Base-by-base conservation (phyloP, 2,113 vertebrate genomes). In the Isichthys henryi region DNA sequence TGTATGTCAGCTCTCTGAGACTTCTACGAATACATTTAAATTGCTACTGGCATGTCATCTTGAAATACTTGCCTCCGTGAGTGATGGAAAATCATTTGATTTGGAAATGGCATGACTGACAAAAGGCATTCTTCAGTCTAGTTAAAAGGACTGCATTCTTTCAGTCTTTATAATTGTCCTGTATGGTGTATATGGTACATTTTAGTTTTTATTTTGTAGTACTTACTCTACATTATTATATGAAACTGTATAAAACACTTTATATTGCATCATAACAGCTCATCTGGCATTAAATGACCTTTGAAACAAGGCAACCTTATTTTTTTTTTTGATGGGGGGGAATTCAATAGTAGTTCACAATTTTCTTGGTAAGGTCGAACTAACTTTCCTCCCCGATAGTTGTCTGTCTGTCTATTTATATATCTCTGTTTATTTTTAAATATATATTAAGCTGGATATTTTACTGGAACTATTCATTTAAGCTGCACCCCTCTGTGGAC, bases 81-180 rank as follows among this genome's bases (percentile, higher is more conserved):
- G 15, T 80, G 35, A 80, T 80, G 17, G 35, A 35, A 80, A 80
- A 80, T 80, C 31, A 80, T 35, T 80, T 35, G 13, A 74, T 74
- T 80, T 80, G 74, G 35, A 80, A 80, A 80, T 80, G 35, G 35
- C 15, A 39, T 80, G 35, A 39, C 74, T 80, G 74, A 80, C 31
- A 39, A 74, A 77, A 39, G 74, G 74, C 74, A 80, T 80, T 80
- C 74, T 80, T 80, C 74, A 39, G 31, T 80, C 74, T 80, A 80
- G 1, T 77, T 66, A 66, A 27, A 39, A 77, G 70, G 11, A 19
- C 70, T 39, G 31, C 17, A 80, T 43, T 35, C 74, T 80, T 80
- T 80, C 35, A 39, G 74, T 39, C 74, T 80, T 43, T 43, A 43
- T 80, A 2, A 35, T 43, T 80, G 35, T 80, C 17, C 13, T 80